These are phyloP conservation scores for Apteryx owenii DNA, from an alignment of 2,113 vertebrate species.

Conservation along the genomic window DNA sequence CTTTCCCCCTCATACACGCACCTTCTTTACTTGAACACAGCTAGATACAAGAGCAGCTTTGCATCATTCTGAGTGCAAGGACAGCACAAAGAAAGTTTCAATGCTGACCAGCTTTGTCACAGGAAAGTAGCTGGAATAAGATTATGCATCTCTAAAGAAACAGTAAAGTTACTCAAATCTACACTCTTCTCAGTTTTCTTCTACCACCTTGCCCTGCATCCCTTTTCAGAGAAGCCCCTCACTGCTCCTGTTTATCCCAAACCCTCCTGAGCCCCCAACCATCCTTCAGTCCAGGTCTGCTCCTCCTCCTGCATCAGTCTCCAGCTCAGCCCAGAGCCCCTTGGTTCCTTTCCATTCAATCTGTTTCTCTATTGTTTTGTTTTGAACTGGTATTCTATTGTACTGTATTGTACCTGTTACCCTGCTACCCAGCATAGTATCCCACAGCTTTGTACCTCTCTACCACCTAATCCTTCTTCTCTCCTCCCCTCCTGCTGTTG, in stretches of 20 bases:
- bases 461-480: background rate
- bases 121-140: background rate
- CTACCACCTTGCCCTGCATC: background rate
- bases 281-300: background rate
- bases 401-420: no score
- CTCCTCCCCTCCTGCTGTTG: background rate
- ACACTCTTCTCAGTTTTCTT: background rate
- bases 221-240: background rate
- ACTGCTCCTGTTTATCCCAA: background rate
- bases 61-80: background rate
- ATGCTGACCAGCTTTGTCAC: background rate
- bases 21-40: no score
- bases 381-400: no score
- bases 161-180: background rate
- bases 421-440: no score
- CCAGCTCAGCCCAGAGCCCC: background rate
- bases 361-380: background rate
- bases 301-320: background rate
- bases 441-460: no score
- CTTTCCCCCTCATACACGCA: background rate
- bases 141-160: background rate
- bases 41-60: background rate
- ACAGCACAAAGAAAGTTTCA: background rate
- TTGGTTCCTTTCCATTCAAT: background rate
- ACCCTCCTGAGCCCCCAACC: background rate